phyloP scores from a whole-genome alignment of 2,113 vertebrate species.

The Tyto alba region DNA sequence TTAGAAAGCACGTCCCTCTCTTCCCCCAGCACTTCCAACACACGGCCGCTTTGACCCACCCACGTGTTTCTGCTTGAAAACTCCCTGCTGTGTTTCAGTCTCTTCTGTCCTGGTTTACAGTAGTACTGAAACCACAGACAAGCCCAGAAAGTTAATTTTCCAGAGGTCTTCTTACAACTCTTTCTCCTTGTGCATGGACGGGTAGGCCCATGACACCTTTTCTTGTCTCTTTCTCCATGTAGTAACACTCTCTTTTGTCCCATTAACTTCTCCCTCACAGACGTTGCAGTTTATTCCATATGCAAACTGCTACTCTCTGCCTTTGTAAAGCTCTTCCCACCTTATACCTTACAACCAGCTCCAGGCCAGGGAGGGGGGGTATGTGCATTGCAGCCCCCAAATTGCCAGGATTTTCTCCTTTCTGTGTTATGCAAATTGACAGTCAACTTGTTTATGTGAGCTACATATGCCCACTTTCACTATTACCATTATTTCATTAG shows the following conservation, averaged over 20 bases:
- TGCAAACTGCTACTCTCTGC: neutral
- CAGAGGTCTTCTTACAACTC: neutral
- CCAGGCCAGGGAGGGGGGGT: neutral
- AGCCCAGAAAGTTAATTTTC: neutral
- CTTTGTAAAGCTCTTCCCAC: too few species aligned
- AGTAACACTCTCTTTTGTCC: too few species aligned
- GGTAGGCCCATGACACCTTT: too few species aligned
- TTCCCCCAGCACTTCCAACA: too few species aligned
- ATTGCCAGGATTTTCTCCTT: neutral
- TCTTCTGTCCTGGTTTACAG: neutral
- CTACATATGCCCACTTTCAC: neutral
- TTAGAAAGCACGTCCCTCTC: neutral
- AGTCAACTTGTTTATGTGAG: neutral
- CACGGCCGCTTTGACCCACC: too few species aligned
- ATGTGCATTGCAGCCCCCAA: fast-evolving
- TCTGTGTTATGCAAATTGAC: too few species aligned
- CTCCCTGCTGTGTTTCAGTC: neutral
- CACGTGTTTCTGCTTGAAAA: neutral
- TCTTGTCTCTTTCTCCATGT: too few species aligned
- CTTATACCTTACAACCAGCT: neutral
- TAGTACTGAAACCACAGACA: neutral
- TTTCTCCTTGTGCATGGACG: neutral
- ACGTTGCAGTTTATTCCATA: neutral
- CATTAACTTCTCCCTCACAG: neutral
- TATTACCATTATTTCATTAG: neutral